Conservation (phyloP, 2,113 vertebrate species). For the Irena cyanogastra region DNA sequence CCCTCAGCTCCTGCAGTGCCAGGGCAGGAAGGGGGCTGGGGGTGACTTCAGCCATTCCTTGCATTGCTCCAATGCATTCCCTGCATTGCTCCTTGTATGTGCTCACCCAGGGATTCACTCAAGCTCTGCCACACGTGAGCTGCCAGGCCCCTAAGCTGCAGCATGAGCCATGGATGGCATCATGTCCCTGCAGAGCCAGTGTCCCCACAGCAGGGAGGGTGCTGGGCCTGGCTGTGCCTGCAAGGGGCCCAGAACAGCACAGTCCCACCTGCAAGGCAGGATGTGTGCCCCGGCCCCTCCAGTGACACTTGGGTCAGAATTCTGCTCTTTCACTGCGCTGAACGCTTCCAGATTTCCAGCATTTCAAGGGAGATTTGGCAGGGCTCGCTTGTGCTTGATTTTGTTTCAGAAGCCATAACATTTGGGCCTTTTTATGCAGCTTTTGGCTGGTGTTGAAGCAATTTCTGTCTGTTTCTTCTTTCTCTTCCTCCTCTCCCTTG, state of each 20-base stretch:
- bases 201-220: neutral
- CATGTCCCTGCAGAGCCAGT: neutral
- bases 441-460: constrained; percentile 47
- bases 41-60: neutral
- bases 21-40: rapidly evolving
- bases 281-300: neutral
- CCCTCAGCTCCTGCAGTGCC: neutral
- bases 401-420: constrained; percentile 55
- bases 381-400: neutral
- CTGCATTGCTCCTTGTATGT: no score
- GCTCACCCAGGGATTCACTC: neutral
- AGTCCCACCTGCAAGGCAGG: neutral
- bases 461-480: constrained; percentile 50
- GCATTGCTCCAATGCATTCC: neutral
- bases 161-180: neutral
- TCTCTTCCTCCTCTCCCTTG: constrained; percentile 34
- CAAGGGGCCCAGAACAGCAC: rapidly evolving
- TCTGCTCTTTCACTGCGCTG: neutral
- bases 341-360: constrained; percentile 58
- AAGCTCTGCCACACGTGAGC: neutral
- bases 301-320: neutral
- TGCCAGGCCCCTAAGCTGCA: neutral
- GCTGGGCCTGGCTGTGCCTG: neutral
- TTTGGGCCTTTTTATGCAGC: constrained; percentile 40
- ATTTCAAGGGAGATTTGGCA: constrained; percentile 60